These are phyloP conservation scores for Hippocampus mohnikei DNA, from an alignment of 2,113 vertebrate genomes.

Conservation along the genomic window DNA sequence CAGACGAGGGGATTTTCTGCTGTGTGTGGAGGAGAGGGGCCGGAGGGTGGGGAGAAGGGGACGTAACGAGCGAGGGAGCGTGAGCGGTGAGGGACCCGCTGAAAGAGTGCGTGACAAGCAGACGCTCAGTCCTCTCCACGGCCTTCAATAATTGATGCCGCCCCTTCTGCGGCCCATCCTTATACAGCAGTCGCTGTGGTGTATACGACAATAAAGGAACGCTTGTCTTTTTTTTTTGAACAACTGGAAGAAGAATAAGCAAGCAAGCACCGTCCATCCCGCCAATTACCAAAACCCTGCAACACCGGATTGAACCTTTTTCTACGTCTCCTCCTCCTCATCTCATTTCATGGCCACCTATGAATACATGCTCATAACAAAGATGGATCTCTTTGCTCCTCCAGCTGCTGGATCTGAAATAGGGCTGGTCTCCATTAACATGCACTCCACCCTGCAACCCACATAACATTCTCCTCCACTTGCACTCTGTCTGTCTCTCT, in stretches of 20 bases:
- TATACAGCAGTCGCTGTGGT: conserved; percentile 42
- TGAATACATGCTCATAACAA: conserved; percentile 42
- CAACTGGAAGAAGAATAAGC: not conserved
- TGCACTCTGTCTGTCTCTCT: conserved; percentile 22
- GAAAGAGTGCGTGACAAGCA: conserved; percentile 53
- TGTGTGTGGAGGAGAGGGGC: not conserved
- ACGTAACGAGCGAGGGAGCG: conserved; percentile 21
- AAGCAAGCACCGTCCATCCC: not conserved
- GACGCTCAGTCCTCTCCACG: conserved; percentile 57
- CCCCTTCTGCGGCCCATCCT: conserved; percentile 59
- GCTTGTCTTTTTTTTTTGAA: not conserved
- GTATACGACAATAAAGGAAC: not conserved
- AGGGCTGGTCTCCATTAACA: conserved; percentile 35
- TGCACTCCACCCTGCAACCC: conserved; percentile 47
- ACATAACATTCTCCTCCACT: conserved; percentile 46
- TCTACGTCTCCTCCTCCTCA: conserved; percentile 5
- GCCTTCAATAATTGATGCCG: conserved; percentile 72
- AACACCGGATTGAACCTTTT: conserved; percentile 42
- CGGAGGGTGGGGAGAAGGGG: not conserved
- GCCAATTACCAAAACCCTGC: conserved; percentile 10
- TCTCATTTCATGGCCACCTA: conserved; percentile 43
- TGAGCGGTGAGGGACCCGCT: not conserved
- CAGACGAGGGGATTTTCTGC: conserved; percentile 34
- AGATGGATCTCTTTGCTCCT: conserved; percentile 39
- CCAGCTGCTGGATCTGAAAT: conserved; percentile 19